These are phyloP conservation scores for Spatula versicolor DNA, from an alignment of 2,797 vertebrate species.

Conservation along the genomic window DNA sequence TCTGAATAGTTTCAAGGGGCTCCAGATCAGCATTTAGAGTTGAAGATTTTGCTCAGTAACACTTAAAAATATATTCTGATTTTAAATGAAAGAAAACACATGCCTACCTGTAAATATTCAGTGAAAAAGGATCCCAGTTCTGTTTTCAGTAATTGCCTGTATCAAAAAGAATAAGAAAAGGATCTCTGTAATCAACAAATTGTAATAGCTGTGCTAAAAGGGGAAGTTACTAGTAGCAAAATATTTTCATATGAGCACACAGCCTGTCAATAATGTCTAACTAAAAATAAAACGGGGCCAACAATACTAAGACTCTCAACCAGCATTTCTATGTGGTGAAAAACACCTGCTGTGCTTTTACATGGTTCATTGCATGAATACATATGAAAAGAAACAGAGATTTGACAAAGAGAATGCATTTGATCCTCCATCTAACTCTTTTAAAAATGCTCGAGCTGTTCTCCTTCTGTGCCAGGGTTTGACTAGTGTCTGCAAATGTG, in stretches of 20 bases:
- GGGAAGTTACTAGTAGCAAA: not conserved
- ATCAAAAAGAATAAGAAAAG: slow-evolving; percentile 34
- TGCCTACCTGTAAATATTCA: slow-evolving; percentile 93
- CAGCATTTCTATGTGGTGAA: not conserved
- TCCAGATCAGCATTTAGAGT: not conserved
- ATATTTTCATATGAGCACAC: not conserved
- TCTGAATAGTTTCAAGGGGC: not conserved
- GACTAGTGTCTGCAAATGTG: not conserved
- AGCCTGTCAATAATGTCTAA: not conserved
- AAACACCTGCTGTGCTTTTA: not conserved
- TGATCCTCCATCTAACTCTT: not conserved
- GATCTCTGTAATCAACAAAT: slow-evolving; percentile 5
- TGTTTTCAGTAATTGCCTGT: slow-evolving; percentile 93
- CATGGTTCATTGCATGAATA: not conserved
- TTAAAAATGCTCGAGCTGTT: not conserved
- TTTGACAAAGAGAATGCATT: not conserved
- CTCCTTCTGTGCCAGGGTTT: not conserved
- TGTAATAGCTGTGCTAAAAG: not conserved
- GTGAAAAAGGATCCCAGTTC: slow-evolving; percentile 98
- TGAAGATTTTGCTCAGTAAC: not conserved
- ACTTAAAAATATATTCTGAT: not conserved
- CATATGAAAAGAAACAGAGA: not conserved
- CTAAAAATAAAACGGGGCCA: not conserved
- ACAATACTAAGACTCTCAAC: not conserved
- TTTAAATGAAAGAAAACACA: not conserved